Conservation (phyloP, 1,140 invertebrate species). For the Neotoxoptera formosana region DNA sequence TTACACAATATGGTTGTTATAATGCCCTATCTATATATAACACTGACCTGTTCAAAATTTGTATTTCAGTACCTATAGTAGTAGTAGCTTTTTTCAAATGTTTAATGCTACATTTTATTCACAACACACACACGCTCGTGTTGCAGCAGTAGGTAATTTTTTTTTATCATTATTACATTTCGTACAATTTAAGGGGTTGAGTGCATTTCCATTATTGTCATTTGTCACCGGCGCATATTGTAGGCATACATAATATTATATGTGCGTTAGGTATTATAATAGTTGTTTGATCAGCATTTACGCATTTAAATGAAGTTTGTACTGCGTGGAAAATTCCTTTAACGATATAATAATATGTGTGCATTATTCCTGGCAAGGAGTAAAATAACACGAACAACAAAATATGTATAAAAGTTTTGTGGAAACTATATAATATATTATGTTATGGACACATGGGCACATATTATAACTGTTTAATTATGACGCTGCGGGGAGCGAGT, state of each 20-base stretch:
- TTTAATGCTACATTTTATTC: not conserved
- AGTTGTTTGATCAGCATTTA: conserved; percentile 16
- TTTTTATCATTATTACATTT: not conserved
- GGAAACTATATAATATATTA: not conserved
- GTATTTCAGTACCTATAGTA: not conserved
- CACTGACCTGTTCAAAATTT: not conserved
- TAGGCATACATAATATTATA: no score
- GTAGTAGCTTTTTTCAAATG: not conserved
- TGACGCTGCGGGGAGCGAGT: not conserved
- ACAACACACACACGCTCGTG: not conserved
- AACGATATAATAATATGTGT: not conserved
- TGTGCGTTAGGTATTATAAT: not conserved
- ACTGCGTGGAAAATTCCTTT: not conserved
- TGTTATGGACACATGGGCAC: not conserved
- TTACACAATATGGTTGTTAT: not conserved
- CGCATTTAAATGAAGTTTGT: not conserved
- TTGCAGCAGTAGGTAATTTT: not conserved
- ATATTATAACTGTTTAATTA: not conserved
- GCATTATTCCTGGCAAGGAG: not conserved
- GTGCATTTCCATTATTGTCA: not conserved
- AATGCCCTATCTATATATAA: not conserved
- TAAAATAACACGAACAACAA: not conserved
- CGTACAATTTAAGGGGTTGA: not conserved
- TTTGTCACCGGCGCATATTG: not conserved
- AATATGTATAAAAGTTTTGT: conserved; percentile 1